A percentile compares a stretch with the other conserved stretches of the same genome.
phyloP scores from a whole-genome alignment of 2,113 vertebrate species.

The Dasyprocta punctata region DNA sequence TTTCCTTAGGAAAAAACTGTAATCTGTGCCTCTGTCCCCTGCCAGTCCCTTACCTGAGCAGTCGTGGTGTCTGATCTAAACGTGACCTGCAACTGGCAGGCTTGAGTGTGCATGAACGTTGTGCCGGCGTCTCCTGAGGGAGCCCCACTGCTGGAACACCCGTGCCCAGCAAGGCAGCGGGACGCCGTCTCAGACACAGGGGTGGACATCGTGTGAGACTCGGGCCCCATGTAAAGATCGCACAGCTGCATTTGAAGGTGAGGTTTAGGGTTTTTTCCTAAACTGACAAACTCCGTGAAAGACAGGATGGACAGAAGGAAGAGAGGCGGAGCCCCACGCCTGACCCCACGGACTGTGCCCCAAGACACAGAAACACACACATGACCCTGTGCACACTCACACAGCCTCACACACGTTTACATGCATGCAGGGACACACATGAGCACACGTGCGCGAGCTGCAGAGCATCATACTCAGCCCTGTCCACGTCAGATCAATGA shows the following conservation, averaged over 20 bases:
- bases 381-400: no score
- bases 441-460: rapidly evolving
- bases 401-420: background rate
- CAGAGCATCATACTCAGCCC: rapidly evolving
- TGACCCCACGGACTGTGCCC: background rate
- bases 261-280: background rate
- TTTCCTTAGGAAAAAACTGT: slow-evolving; percentile 25
- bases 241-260: background rate
- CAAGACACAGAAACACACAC: background rate
- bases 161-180: background rate
- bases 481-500: background rate
- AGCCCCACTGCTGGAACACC: background rate
- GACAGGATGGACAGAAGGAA: background rate
- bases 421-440: background rate
- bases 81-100: background rate
- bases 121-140: background rate
- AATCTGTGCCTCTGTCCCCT: background rate
- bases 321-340: rapidly evolving
- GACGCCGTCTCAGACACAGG: background rate
- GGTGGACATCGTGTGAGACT: background rate
- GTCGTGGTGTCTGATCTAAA: slow-evolving; percentile 17
- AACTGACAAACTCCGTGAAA: background rate
- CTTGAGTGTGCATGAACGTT: background rate
- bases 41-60: background rate
- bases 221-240: background rate